These are phyloP conservation scores for Cosmia trapezina DNA, from an alignment of 2,888 invertebrate genomes.

Conservation along the genomic window DNA sequence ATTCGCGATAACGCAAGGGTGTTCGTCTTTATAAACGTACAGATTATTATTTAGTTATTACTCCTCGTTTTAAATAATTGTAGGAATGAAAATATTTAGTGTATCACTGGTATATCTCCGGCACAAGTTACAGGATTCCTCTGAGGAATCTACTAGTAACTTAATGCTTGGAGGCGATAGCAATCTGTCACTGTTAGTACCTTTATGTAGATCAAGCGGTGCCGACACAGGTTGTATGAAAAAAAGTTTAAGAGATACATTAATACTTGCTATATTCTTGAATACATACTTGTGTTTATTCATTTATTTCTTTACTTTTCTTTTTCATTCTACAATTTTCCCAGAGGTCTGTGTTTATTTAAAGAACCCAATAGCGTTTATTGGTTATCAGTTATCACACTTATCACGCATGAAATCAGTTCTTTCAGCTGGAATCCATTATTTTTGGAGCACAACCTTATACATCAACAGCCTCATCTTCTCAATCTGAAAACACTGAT, in stretches of 20 bases:
- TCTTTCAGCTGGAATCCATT: background rate
- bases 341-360: constrained; percentile 30
- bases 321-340: constrained; percentile 31
- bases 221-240: constrained; percentile 54
- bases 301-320: constrained; percentile 8
- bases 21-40: constrained; percentile 38
- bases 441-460: background rate
- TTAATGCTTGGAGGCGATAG: constrained; percentile 62
- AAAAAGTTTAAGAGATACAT: constrained; percentile 61
- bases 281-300: constrained; percentile 33
- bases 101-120: constrained; percentile 59
- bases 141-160: constrained; percentile 50
- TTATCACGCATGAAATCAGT: too few relatives aligned
- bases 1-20: constrained; percentile 39
- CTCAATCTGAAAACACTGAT: too few relatives aligned
- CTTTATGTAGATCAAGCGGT: constrained; percentile 56
- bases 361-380: background rate
- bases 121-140: constrained; percentile 45
- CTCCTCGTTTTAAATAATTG: constrained; percentile 51
- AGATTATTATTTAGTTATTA: constrained; percentile 54
- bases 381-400: too few relatives aligned
- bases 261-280: constrained; percentile 47
- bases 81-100: constrained; percentile 52
- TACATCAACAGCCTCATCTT: background rate
- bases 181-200: constrained; percentile 60